Percentiles rank a stretch among this genome's conserved stretches.
These are phyloP conservation scores for Poliocrania exsul DNA, from an alignment of 2,797 vertebrate genomes.

Conservation along the genomic window DNA sequence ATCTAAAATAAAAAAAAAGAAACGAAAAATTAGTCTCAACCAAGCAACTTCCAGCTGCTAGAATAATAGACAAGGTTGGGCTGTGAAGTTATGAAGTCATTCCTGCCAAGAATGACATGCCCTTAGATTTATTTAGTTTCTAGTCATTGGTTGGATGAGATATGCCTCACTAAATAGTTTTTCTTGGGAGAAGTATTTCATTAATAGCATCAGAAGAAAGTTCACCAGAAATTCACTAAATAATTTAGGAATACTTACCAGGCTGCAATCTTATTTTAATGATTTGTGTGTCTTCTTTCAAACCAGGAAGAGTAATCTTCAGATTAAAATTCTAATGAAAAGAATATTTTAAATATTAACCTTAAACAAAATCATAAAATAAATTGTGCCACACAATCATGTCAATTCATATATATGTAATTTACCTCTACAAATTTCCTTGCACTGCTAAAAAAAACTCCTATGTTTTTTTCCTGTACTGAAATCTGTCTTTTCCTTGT, in stretches of 20 bases:
- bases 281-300: slow-evolving; percentile 79
- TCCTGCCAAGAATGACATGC: neutral
- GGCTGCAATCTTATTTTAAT: slow-evolving; percentile 83
- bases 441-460: neutral
- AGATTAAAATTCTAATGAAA: slow-evolving; percentile 81
- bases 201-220: neutral
- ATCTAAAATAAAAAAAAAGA: neutral
- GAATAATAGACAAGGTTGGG: neutral
- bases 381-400: neutral
- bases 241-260: slow-evolving; percentile 75
- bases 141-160: neutral
- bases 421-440: neutral
- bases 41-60: neutral
- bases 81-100: neutral
- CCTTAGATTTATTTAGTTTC: neutral
- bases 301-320: slow-evolving; percentile 83
- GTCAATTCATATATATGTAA: neutral
- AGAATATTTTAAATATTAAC: slow-evolving; percentile 46
- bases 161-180: neutral
- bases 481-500: neutral
- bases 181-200: neutral
- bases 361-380: neutral
- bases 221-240: neutral
- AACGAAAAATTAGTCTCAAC: neutral
- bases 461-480: neutral